These are phyloP conservation scores for Pempheris klunzingeri DNA, from an alignment of 2,797 vertebrate species.

Conservation along the genomic window DNA sequence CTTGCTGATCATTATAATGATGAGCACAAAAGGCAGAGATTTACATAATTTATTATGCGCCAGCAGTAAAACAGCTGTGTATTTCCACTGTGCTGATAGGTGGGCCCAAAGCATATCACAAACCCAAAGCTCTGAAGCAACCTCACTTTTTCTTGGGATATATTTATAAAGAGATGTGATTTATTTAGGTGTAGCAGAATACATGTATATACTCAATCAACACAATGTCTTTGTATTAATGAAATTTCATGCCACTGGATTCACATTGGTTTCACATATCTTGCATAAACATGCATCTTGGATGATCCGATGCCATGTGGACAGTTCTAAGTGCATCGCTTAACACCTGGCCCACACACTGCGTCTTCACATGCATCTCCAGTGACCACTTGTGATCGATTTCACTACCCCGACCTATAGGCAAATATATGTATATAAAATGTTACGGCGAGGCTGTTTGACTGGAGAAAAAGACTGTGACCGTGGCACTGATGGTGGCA, in stretches of 20 bases:
- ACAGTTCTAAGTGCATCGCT: no score
- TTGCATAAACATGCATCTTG: no score
- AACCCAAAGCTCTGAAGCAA: constrained; percentile 10
- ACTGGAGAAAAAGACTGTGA: no score
- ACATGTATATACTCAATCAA: constrained; percentile 6
- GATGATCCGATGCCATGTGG: no score
- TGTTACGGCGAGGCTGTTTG: no score
- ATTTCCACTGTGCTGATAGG: constrained; percentile 1
- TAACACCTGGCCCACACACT: no score
- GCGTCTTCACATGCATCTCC: no score
- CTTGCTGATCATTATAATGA: constrained; percentile 12
- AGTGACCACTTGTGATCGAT: no score
- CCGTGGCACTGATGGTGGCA: no score
- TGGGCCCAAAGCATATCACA: constrained; percentile 25
- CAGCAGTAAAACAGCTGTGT: constrained; percentile 27
- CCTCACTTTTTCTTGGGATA: not conserved
- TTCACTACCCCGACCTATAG: no score
- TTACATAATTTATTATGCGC: constrained; percentile 46
- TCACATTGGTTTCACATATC: not conserved
- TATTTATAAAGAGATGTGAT: constrained; percentile 24
- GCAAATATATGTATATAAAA: no score
- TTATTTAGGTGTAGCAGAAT: constrained; percentile 15
- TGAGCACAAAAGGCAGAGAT: constrained; percentile 29
- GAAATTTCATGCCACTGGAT: not conserved
- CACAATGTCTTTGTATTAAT: not conserved